These are phyloP conservation scores for Nasonovia ribisnigri DNA, from an alignment of 2,888 invertebrate genomes.

Conservation along the genomic window DNA sequence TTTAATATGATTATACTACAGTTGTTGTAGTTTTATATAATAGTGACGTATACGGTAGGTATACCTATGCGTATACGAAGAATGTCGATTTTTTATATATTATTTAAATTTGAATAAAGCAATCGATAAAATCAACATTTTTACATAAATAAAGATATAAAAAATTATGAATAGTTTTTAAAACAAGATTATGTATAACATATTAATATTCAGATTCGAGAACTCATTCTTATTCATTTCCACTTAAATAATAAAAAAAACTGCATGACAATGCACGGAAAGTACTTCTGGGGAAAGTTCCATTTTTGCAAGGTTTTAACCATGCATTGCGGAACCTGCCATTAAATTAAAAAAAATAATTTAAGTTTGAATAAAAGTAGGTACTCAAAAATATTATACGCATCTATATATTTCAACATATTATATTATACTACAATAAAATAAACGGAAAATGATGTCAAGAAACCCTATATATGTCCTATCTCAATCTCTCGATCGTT, in stretches of 20 bases:
- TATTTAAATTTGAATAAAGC: background rate
- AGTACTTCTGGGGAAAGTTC: background rate
- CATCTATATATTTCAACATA: background rate
- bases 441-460: background rate
- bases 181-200: slow-evolving; percentile 29
- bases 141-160: slow-evolving; percentile 19
- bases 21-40: background rate
- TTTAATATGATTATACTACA: background rate
- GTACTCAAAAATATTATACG: slow-evolving; percentile 8
- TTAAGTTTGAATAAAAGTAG: background rate
- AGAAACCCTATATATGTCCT: background rate
- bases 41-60: background rate
- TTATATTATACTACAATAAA: background rate
- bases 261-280: slow-evolving; percentile 22
- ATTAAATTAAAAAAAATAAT: slow-evolving; percentile 27
- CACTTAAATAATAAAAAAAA: slow-evolving; percentile 35
- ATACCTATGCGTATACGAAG: background rate
- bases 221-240: slow-evolving; percentile 50
- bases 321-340: background rate
- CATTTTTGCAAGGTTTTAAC: slow-evolving; percentile 24
- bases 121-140: slow-evolving; percentile 45
- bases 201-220: slow-evolving; percentile 46
- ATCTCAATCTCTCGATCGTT: background rate
- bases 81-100: background rate
- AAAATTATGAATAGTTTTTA: slow-evolving; percentile 48